phyloP scores from a whole-genome alignment of 92 coral and sea anemone genomes.

The Epizoanthus stellaris region DNA sequence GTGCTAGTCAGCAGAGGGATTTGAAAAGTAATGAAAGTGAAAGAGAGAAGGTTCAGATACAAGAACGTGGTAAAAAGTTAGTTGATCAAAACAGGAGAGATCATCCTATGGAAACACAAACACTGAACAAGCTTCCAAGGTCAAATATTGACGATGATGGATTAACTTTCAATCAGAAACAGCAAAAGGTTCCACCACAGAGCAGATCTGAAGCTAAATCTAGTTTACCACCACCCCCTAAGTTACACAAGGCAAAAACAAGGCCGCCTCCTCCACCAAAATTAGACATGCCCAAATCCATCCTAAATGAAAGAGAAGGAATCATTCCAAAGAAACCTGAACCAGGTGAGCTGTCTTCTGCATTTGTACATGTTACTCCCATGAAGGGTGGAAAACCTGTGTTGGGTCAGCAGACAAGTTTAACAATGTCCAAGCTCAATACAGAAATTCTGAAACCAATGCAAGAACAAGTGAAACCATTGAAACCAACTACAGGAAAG shows the following conservation, averaged over 20 bases:
- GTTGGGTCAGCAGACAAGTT: constrained; percentile 40
- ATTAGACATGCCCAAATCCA: constrained; percentile 80
- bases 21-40: constrained; percentile 47
- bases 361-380: constrained; percentile 28
- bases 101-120: neutral
- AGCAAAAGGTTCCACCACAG: constrained; percentile 30
- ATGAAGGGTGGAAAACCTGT: constrained; percentile 14
- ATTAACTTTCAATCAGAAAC: constrained; percentile 26
- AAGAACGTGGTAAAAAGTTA: constrained; percentile 4
- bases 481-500: constrained; percentile 27
- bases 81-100: constrained; percentile 40
- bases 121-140: constrained; percentile 16
- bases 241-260: constrained; percentile 73
- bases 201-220: constrained; percentile 48
- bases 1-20: constrained; percentile 44
- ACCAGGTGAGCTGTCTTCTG: constrained; percentile 26
- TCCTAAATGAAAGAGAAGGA: constrained; percentile 83
- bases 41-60: constrained; percentile 36
- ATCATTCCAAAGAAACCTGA: constrained; percentile 74
- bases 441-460: constrained; percentile 57
- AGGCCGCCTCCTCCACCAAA: constrained; percentile 88
- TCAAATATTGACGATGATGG: constrained; percentile 19
- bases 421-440: constrained; percentile 42
- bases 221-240: constrained; percentile 74
- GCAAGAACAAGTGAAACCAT: constrained; percentile 37